Conservation (phyloP, 2,888 invertebrate genomes). For the Pyrocoelia pectoralis region DNA sequence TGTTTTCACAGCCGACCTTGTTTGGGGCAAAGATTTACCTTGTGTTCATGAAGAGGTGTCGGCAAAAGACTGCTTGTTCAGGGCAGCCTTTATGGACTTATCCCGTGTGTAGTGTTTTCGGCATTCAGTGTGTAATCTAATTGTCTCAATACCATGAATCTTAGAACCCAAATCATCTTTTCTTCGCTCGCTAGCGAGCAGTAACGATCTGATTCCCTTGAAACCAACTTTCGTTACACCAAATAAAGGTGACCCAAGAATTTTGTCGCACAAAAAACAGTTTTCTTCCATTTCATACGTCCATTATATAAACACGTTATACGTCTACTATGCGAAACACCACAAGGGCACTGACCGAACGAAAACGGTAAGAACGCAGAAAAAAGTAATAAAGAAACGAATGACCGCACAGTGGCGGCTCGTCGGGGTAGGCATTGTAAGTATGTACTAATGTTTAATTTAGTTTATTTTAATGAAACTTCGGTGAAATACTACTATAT, state of each 20-base stretch:
- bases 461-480: too few species aligned
- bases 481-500: too few species aligned
- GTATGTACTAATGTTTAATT: too few species aligned
- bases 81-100: background rate
- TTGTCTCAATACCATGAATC: background rate
- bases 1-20: too few species aligned
- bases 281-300: too few species aligned
- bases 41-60: conserved; percentile 7
- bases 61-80: background rate
- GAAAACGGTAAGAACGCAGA: too few species aligned
- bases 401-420: too few species aligned
- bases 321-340: too few species aligned
- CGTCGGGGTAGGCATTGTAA: too few species aligned
- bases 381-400: too few species aligned
- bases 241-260: background rate
- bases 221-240: conserved; percentile 4
- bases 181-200: background rate
- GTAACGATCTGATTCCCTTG: conserved; percentile 1
- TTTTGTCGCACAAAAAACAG: background rate
- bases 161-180: background rate
- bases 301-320: too few species aligned
- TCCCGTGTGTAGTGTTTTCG: background rate
- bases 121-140: background rate
- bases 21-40: background rate
- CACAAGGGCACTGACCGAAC: too few species aligned